phyloP scores from a whole-genome alignment of 2,888 invertebrate genomes.

The Parascotia fuliginaria region DNA sequence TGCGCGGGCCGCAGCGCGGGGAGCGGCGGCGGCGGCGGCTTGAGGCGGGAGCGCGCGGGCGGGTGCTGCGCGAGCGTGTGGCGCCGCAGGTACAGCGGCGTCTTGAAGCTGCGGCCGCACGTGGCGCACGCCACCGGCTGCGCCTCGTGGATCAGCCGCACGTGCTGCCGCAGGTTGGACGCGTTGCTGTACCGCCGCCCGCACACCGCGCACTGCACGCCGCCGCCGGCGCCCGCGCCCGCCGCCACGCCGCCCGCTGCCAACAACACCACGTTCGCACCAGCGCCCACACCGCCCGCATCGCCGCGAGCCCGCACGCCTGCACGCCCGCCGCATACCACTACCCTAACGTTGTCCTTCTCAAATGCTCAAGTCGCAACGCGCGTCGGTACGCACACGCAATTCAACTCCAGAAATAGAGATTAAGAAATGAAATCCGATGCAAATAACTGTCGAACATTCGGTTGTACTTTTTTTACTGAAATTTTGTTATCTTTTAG shows the following conservation, averaged over 20 bases:
- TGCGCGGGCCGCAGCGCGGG: conserved; percentile 70
- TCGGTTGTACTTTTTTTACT: no score
- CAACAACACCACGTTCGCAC: conserved; percentile 79
- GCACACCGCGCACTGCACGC: conserved; percentile 88
- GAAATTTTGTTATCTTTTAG: background rate
- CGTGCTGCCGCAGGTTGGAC: conserved; percentile 91
- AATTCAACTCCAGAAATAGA: no score
- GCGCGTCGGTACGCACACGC: background rate
- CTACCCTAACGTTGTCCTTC: conserved; percentile 6
- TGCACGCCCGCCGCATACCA: conserved; percentile 21
- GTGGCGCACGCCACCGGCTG: conserved; percentile 89
- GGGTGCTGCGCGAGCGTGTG: conserved; percentile 90
- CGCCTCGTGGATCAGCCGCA: conserved; percentile 90
- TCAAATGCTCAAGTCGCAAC: conserved; percentile 29
- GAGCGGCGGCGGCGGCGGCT: conserved; percentile 65
- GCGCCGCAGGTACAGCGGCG: conserved; percentile 90
- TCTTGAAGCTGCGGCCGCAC: conserved; percentile 91
- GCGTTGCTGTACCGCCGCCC: conserved; percentile 90
- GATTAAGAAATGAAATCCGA: no score
- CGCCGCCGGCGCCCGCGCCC: conserved; percentile 59
- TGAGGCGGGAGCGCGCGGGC: conserved; percentile 55
- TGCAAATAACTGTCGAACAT: no score
- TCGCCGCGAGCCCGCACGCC: conserved; percentile 35
- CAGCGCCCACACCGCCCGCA: conserved; percentile 50
- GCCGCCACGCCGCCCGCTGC: conserved; percentile 65